Conservation (phyloP, 1,140 invertebrate genomes). For the Zaprionus camerounensis region DNA sequence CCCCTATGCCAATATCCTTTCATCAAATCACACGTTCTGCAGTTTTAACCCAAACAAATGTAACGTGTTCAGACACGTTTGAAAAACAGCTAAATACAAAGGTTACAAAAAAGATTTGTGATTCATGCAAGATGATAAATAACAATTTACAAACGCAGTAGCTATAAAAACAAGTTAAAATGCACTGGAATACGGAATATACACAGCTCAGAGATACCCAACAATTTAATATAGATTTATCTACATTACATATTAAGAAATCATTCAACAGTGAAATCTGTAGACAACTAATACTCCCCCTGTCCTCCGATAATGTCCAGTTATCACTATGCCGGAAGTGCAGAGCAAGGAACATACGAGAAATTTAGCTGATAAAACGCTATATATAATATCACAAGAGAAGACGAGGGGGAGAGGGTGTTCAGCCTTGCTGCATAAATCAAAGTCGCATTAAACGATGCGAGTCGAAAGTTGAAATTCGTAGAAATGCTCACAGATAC, state of each 20-base stretch:
- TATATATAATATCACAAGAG: constrained; percentile 6
- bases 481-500: not conserved
- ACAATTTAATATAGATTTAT: not conserved
- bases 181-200: not conserved
- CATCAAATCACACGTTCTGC: not conserved
- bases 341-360: constrained; percentile 37
- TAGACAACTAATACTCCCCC: not conserved
- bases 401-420: not conserved
- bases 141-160: constrained; percentile 37
- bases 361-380: constrained; percentile 43
- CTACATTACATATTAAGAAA: not conserved
- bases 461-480: constrained; percentile 44
- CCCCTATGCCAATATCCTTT: not conserved
- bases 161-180: constrained; percentile 11
- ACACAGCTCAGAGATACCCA: not conserved
- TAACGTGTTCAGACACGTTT: not conserved
- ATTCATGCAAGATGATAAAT: constrained; percentile 36
- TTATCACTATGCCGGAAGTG: constrained; percentile 50
- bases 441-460: constrained; percentile 42
- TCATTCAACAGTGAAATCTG: not conserved
- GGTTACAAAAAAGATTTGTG: constrained; percentile 10
- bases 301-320: not conserved
- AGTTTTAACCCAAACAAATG: not conserved
- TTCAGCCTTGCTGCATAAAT: constrained; percentile 32
- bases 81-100: not conserved